Evolutionary conservation across 2,888 invertebrate species (phyloP), one percentile per base, ranked within the genome.

Genomic region (Caenorhabditis becei): DNA sequence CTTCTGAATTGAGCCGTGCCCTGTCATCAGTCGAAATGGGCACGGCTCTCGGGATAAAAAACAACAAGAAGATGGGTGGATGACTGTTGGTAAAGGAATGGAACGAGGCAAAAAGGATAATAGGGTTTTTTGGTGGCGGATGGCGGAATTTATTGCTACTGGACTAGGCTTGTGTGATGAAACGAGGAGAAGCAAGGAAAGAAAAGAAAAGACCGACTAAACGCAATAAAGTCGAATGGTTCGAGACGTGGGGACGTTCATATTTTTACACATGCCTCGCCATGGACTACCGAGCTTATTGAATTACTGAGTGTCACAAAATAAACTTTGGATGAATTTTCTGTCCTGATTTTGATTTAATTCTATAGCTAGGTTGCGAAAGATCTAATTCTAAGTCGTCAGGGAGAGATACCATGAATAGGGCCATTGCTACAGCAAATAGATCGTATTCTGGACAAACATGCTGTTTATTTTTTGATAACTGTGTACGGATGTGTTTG

Each of bases 391-490:
- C n/a, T n/a, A n/a, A n/a, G n/a, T n/a, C n/a, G n/a, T n/a, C n/a
- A n/a, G n/a, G n/a, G n/a, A n/a, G n/a, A n/a, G n/a, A n/a, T n/a
- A n/a, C n/a, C n/a, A n/a, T n/a, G n/a, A n/a, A n/a, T n/a, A n/a
- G n/a, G n/a, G 41, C 14, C 41, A 41, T 41, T 41, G 37, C 37
- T 37, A 59, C 59, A 59, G 58, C 65, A 74, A 74, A 74, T 37
- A 74, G 16, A 65, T 74, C 63, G 65, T 65, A 37, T 74, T 66
- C 65, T 49, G n/a, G 61, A 61, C 66, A 75, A 61, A 59, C 28
- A 66, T 61, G 44, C 11, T 75, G 66, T 66, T 66, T 61, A 66
- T 75, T 75, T 75, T 66, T 66, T 75, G 66, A 75, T 75, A 75
- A 75, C 75, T 75, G 58, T 75, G 37, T 54, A 66, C 58, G 61